Evolutionary conservation across 2,797 vertebrate genomes (phyloP).

Genomic region (Ceryle rudis): DNA sequence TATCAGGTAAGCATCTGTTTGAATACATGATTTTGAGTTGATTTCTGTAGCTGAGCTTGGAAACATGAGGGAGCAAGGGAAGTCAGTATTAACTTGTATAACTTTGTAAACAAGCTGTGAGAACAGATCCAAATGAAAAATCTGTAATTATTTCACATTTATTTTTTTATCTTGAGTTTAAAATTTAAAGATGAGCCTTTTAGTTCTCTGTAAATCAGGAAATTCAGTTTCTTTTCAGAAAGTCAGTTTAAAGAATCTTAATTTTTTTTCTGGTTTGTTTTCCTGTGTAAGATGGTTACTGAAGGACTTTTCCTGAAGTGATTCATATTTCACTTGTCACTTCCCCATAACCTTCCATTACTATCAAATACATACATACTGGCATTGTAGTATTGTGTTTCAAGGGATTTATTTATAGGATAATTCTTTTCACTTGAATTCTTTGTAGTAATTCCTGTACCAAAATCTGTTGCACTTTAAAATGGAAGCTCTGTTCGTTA

Average conservation of each 20-base stretch:
- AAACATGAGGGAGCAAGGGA: not conserved
- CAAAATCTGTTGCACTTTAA: slow-evolving; percentile 26
- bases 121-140: not conserved
- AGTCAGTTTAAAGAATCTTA: not conserved
- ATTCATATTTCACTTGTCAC: not conserved
- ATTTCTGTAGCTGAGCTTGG: not conserved
- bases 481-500: not conserved
- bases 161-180: not conserved
- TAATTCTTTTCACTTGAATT: not conserved
- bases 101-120: not conserved
- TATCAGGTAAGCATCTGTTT: not conserved
- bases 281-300: not conserved
- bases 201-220: not conserved
- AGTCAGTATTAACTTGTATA: not conserved
- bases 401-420: not conserved
- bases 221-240: not conserved
- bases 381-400: not conserved
- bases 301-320: not conserved
- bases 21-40: not conserved
- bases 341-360: not conserved
- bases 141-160: not conserved
- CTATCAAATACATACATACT: not conserved
- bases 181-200: not conserved
- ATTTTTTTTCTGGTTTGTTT: not conserved
- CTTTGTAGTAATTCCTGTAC: not conserved